Conservation (phyloP, 1,140 invertebrate species). For the Megalopta genalis region DNA sequence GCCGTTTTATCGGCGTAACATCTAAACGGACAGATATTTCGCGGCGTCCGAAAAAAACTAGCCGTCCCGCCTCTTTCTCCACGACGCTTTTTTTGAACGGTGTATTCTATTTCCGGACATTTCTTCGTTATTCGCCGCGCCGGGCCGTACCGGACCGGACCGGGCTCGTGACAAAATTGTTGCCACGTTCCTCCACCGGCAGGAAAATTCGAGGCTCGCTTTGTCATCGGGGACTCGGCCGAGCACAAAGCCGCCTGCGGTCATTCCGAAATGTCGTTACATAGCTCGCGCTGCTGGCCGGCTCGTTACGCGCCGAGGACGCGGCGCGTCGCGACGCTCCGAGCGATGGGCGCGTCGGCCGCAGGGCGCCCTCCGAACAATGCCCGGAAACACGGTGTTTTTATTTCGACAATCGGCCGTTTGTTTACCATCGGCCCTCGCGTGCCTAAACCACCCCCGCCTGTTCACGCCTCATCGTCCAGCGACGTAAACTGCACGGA, state of each 20-base stretch:
- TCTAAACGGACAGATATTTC: constrained; percentile 42
- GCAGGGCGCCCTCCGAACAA: constrained; percentile 20
- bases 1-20: constrained; percentile 44
- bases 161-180: too few relatives aligned
- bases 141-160: too few relatives aligned
- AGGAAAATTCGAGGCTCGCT: constrained; percentile 32
- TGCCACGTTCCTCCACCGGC: not conserved
- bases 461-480: constrained; percentile 4
- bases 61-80: not conserved
- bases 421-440: not conserved
- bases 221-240: constrained; percentile 25
- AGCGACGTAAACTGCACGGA: constrained; percentile 21
- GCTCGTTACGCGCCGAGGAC: not conserved
- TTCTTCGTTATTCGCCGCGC: not conserved
- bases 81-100: not conserved
- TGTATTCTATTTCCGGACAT: not conserved
- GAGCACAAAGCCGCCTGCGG: constrained; percentile 33
- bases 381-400: constrained; percentile 39
- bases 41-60: not conserved
- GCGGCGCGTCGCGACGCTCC: too few relatives aligned
- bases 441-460: not conserved
- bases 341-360: too few relatives aligned
- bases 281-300: constrained; percentile 3
- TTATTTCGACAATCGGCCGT: constrained; percentile 30
- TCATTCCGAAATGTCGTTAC: constrained; percentile 38